phyloP scores from a whole-genome alignment of 2,888 invertebrate species.

The Cryptus viduatorius region DNA sequence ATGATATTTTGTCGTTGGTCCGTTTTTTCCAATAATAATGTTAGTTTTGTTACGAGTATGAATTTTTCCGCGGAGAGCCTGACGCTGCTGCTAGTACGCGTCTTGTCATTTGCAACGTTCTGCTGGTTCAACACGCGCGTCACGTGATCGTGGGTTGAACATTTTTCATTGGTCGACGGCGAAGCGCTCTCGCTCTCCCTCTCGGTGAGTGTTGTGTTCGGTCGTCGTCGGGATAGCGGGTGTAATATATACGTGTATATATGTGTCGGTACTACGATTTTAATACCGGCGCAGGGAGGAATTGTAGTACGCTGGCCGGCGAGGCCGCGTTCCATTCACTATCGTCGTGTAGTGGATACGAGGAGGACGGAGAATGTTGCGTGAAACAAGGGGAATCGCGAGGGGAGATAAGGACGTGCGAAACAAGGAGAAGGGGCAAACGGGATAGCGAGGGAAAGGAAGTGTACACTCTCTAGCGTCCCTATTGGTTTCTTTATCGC shows the following conservation, averaged over 20 bases:
- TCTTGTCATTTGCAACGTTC: conserved; percentile 83
- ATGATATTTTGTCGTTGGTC: neutral
- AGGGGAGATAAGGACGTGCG: conserved; percentile 30
- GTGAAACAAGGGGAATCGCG: conserved; percentile 24
- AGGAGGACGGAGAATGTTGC: conserved; percentile 42
- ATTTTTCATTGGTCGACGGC: conserved; percentile 50
- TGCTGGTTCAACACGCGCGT: conserved; percentile 80
- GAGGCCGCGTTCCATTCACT: conserved; percentile 83
- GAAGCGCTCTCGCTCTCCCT: neutral
- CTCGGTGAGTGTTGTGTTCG: conserved; percentile 2
- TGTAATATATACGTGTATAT: conserved; percentile 22
- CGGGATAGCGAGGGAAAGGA: conserved; percentile 57
- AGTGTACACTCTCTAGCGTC: conserved; percentile 57
- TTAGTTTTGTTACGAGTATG: conserved; percentile 17
- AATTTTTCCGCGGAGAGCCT: conserved; percentile 53
- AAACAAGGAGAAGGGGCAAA: neutral
- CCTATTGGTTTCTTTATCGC: conserved; percentile 39
- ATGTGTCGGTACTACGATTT: conserved; percentile 41
- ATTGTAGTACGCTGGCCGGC: conserved; percentile 79
- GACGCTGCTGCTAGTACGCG: conserved; percentile 80
- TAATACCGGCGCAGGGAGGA: conserved; percentile 66
- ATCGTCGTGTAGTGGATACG: conserved; percentile 72
- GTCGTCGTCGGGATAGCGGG: neutral
- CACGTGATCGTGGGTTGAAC: conserved; percentile 78
- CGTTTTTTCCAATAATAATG: neutral